Evolutionary conservation across 2,113 vertebrate species (phyloP).

Genomic region (Lanius ludovicianus): DNA sequence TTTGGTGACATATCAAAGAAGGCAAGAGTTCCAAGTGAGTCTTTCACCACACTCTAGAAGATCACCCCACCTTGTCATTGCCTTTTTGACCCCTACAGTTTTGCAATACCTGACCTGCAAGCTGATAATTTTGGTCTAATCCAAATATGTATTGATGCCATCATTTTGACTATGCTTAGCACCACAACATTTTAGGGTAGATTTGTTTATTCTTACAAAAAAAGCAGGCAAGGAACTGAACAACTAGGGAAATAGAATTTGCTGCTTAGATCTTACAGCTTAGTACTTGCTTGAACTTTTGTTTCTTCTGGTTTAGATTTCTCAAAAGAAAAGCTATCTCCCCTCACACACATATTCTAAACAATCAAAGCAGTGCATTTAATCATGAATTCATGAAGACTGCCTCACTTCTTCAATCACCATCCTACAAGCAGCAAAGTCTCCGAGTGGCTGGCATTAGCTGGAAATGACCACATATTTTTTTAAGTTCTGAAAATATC

Average conservation of each 20-base stretch:
- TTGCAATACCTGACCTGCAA: neutral
- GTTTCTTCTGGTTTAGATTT: neutral
- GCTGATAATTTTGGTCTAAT: neutral
- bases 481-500: neutral
- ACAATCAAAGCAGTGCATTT: neutral
- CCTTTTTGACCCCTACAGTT: neutral
- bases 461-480: neutral
- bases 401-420: neutral
- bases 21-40: neutral
- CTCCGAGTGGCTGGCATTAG: neutral
- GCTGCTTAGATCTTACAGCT: neutral
- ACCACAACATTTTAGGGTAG: neutral
- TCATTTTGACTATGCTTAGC: neutral
- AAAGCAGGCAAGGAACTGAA: neutral
- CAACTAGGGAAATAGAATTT: neutral
- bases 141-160: neutral
- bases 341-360: neutral
- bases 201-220: neutral
- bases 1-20: neutral
- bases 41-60: neutral
- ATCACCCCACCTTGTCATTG: neutral
- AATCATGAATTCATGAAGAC: neutral
- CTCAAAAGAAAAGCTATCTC: neutral
- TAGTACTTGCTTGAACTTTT: neutral
- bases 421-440: neutral